Percentiles rank a stretch among this genome's conserved stretches.
These are phyloP conservation scores for Micoletzkya japonica DNA, from an alignment of 2,888 invertebrate genomes.

Conservation along the genomic window DNA sequence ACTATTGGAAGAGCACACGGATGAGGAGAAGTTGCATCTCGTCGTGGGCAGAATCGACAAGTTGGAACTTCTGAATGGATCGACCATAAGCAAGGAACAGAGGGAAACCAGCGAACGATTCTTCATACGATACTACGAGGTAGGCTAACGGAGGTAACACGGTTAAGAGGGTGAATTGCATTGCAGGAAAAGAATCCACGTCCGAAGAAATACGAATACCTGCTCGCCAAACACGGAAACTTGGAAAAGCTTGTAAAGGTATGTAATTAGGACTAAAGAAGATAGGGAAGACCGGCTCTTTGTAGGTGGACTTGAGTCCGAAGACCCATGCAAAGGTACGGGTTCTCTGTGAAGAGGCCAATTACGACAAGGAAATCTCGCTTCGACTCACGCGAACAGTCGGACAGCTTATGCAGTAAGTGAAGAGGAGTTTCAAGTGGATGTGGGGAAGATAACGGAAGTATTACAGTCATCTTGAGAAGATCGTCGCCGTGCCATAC, in stretches of 20 bases:
- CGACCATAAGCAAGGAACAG: slow-evolving; percentile 60
- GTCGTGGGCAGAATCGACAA: slow-evolving; percentile 48
- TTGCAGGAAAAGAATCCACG: slow-evolving; percentile 42
- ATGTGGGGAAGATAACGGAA: not conserved
- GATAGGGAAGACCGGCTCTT: not conserved
- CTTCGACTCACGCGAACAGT: slow-evolving; percentile 58
- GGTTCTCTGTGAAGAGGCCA: slow-evolving; percentile 44
- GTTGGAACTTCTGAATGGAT: slow-evolving; percentile 65
- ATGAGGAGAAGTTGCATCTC: slow-evolving; percentile 46
- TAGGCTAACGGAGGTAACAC: not conserved
- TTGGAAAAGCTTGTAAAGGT: slow-evolving; percentile 46
- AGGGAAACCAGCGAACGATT: slow-evolving; percentile 66
- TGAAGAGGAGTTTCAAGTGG: not conserved
- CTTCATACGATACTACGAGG: slow-evolving; percentile 64
- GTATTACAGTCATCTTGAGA: slow-evolving; percentile 55
- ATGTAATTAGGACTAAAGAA: no score
- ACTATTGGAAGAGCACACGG: slow-evolving; percentile 65
- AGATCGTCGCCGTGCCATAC: slow-evolving; percentile 41
- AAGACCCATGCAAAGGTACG: slow-evolving; percentile 40
- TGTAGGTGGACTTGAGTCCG: slow-evolving; percentile 62
- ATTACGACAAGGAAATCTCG: slow-evolving; percentile 31
- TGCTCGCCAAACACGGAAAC: slow-evolving; percentile 49
- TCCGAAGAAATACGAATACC: slow-evolving; percentile 36
- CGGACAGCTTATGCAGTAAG: slow-evolving; percentile 64
- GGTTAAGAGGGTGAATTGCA: no score